These are phyloP conservation scores for Creontiades dilutus DNA, from an alignment of 2,888 invertebrate species.

Conservation along the genomic window DNA sequence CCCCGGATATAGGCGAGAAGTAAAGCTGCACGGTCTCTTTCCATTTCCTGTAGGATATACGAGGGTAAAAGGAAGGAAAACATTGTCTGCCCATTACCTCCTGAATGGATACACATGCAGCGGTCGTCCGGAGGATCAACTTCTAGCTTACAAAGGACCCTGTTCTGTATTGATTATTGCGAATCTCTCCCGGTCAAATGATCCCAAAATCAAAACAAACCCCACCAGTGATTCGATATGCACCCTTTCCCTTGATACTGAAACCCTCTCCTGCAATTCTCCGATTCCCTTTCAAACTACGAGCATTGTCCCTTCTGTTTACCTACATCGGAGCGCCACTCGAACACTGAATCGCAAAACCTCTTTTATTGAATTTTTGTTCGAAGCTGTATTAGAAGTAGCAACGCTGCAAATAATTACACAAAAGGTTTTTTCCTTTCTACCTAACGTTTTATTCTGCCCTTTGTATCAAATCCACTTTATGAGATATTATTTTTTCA, in stretches of 20 bases:
- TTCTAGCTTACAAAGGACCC: slow-evolving; percentile 41
- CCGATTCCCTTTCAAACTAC: slow-evolving; percentile 5
- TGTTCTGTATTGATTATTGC: slow-evolving; percentile 47
- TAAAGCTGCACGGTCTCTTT: neutral
- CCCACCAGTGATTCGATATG: slow-evolving; percentile 39
- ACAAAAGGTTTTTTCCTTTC: too few species aligned
- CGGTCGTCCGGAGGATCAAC: slow-evolving; percentile 6
- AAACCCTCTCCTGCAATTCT: neutral
- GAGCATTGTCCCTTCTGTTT: neutral
- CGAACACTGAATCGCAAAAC: neutral
- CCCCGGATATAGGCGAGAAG: slow-evolving; percentile 24
- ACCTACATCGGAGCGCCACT: neutral
- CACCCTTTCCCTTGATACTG: slow-evolving; percentile 34
- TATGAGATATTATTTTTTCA: too few species aligned
- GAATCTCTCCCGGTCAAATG: slow-evolving; percentile 28
- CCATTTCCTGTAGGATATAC: slow-evolving; percentile 10
- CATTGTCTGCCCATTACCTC: slow-evolving; percentile 18
- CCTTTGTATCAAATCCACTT: too few species aligned
- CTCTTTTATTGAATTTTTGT: neutral
- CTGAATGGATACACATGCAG: slow-evolving; percentile 11
- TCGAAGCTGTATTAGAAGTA: too few species aligned
- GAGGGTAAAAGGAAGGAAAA: neutral
- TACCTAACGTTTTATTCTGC: too few species aligned
- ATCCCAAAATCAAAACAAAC: slow-evolving; percentile 30
- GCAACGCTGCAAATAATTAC: too few species aligned